Base-by-base conservation (phyloP, 2,797 vertebrate genomes). In the Carduelis carduelis region DNA sequence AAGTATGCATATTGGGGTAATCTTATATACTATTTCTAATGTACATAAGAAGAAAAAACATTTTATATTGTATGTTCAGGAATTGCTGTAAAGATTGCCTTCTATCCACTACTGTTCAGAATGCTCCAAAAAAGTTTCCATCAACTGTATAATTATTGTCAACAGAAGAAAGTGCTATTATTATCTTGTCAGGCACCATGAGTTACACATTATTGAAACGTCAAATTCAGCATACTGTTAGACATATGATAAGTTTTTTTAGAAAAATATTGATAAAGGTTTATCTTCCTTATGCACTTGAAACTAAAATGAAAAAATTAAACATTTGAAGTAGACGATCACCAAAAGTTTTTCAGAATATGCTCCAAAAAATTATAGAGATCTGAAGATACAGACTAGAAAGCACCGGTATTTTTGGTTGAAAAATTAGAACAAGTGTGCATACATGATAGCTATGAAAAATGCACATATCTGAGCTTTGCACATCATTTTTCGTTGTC, bases 261-360 rank as follows among this genome's bases (percentile, higher is more conserved):
- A 70, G 64, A 87, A 87, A 95, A 90, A 72, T 95, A 87, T 75
- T 95, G 76, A 76, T 88, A 94, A 92, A 83, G 57, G 30, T 89
- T 96, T 87, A 37, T 94, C 41, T 78, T 79, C n/a, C 49, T 52
- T 39, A 59, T 59, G 50, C 35, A 43, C 12, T 47, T 92, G 44
- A 91, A 55, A 43, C 50, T 64, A 34, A 85, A 84, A 79, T 34
- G 19, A 72, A 83, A 70, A 93, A 78, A 72, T 32, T 41, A 91
- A 70, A 37, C 14, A 23, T 59, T 57, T 84, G n/a, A 82, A 91
- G 47, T 14, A 43, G 47, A 64, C 26, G 76, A 15, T 68, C 3
- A 2, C 6, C 79, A n/a, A 14, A 16, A 71, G 21, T 39, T 26
- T 77, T 82, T 23, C 46, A 50, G 7, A 19, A 47, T 55, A n/a